These are phyloP conservation scores for Alitta virens DNA, from an alignment of 2,888 invertebrate genomes.

Conservation along the genomic window DNA sequence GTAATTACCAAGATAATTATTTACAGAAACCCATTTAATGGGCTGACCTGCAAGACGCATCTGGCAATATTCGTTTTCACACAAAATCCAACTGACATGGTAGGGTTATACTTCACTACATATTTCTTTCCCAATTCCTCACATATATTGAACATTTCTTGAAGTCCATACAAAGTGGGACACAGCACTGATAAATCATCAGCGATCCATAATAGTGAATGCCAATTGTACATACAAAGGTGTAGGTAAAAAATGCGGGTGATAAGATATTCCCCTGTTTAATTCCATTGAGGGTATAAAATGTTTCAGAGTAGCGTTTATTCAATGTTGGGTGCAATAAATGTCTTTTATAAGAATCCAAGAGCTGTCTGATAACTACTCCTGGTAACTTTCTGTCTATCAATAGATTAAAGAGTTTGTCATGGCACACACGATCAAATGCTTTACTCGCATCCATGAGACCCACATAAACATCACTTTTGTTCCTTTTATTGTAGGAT, in stretches of 20 bases:
- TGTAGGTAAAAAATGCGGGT: background rate
- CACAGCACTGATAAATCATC: background rate
- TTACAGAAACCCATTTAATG: too few relatives aligned
- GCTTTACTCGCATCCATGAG: conserved; percentile 6
- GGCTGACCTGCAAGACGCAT: too few relatives aligned
- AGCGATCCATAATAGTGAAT: background rate
- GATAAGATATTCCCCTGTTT: background rate
- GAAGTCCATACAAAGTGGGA: background rate
- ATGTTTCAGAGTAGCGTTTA: background rate
- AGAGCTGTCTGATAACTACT: background rate
- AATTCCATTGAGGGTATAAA: background rate
- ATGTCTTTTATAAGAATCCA: background rate
- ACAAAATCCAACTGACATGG: background rate
- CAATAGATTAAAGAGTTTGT: background rate
- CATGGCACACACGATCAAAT: conserved; percentile 2
- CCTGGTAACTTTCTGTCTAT: background rate
- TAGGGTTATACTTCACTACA: background rate
- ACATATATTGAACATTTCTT: background rate
- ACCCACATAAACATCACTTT: background rate
- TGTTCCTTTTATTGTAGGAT: background rate
- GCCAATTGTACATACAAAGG: background rate
- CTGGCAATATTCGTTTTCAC: too few relatives aligned
- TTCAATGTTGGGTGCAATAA: background rate
- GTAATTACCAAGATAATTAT: too few relatives aligned
- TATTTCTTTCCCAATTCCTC: background rate